A percentile compares a stretch with the other conserved stretches of the same genome.
Conservation (phyloP, 1,140 invertebrate genomes). For the Euura saliciscinereae region DNA sequence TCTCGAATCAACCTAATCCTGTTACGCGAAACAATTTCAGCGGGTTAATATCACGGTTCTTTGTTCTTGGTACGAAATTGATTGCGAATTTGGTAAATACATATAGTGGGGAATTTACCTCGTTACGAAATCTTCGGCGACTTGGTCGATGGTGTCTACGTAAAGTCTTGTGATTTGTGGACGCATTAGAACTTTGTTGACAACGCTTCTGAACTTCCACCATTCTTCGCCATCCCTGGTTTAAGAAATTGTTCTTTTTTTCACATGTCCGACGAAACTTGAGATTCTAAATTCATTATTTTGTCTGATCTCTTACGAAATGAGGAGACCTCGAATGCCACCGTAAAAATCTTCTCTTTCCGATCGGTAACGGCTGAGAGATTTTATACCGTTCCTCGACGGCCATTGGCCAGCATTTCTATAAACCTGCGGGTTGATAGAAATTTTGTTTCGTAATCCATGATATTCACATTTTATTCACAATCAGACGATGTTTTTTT, state of each 20-base stretch:
- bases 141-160: conserved; percentile 70
- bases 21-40: too few relatives aligned
- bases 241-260: neutral
- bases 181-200: conserved; percentile 17
- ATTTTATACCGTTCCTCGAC: conserved; percentile 17
- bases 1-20: conserved; percentile 70
- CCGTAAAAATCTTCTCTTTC: conserved; percentile 18
- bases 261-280: conserved; percentile 8
- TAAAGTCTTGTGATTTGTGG: conserved; percentile 62
- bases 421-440: conserved; percentile 13
- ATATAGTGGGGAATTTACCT: conserved; percentile 57
- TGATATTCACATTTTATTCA: too few relatives aligned
- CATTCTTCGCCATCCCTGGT: conserved; percentile 26
- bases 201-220: conserved; percentile 28
- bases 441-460: too few relatives aligned
- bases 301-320: conserved; percentile 16
- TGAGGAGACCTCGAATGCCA: conserved; percentile 16
- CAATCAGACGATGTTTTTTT: too few relatives aligned
- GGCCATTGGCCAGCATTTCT: conserved; percentile 18
- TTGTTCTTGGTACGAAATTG: too few relatives aligned
- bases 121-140: conserved; percentile 70
- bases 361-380: conserved; percentile 16
- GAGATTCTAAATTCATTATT: conserved; percentile 15
- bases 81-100: too few relatives aligned
- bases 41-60: too few relatives aligned